Evolutionary conservation across 2,113 vertebrate genomes (phyloP).

Genomic region (Piprites chloris): DNA sequence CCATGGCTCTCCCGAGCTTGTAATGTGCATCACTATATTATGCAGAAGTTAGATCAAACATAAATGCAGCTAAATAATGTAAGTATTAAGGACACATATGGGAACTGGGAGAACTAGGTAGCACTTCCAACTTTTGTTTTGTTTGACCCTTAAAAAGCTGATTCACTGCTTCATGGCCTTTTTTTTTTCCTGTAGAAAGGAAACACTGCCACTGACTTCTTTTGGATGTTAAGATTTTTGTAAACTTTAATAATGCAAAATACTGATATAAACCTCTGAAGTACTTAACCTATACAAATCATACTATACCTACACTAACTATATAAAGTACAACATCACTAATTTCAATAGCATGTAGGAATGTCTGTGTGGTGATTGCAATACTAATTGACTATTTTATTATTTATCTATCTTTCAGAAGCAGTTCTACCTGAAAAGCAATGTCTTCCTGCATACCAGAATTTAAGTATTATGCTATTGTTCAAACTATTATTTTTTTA

Average conservation of each 20-base stretch:
- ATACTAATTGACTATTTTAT: not conserved
- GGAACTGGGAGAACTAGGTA: not conserved
- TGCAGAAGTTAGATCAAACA: not conserved
- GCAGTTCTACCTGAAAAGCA: not conserved
- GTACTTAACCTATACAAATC: not conserved
- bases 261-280: not conserved
- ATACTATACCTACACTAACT: not conserved
- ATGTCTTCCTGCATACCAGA: not conserved
- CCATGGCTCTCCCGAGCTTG: not conserved
- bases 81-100: not conserved
- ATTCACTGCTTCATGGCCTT: not conserved
- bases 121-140: not conserved
- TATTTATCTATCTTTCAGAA: not conserved
- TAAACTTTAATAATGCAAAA: not conserved
- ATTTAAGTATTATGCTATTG: not conserved
- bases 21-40: not conserved
- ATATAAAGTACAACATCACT: not conserved
- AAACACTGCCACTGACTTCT: not conserved
- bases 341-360: not conserved
- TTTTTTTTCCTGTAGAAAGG: not conserved
- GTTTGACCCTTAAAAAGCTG: not conserved
- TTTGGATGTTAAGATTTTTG: not conserved
- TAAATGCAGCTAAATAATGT: not conserved
- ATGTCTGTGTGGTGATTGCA: not conserved
- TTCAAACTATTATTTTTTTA: not conserved